Conservation (phyloP, 2,888 invertebrate genomes). For the Auanema sp. region DNA sequence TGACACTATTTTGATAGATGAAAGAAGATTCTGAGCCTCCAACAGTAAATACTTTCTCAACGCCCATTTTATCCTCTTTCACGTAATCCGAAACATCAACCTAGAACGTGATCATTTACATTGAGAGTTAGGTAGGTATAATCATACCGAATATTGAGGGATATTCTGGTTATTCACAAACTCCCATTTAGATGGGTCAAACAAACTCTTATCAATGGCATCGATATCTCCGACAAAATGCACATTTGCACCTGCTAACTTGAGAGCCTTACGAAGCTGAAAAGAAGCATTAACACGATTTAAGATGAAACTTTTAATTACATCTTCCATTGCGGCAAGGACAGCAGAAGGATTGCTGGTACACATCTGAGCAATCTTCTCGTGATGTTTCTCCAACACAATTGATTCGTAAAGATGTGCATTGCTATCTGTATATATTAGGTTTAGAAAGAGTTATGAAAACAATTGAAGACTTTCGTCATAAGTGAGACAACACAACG, state of each 20-base stretch:
- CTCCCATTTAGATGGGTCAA: too few species aligned
- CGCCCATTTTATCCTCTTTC: constrained; percentile 18
- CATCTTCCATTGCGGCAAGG: constrained; percentile 41
- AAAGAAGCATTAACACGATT: neutral
- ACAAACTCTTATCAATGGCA: too few species aligned
- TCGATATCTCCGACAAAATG: too few species aligned
- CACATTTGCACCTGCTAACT: too few species aligned
- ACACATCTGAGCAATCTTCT: constrained; percentile 35
- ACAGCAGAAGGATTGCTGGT: constrained; percentile 38
- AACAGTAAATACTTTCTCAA: constrained; percentile 36
- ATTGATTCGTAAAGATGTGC: constrained; percentile 45
- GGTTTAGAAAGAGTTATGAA: neutral
- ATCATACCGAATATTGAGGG: neutral
- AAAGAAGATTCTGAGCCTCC: constrained; percentile 50
- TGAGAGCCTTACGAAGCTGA: too few species aligned
- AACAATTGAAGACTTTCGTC: constrained; percentile 23
- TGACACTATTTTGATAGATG: constrained; percentile 70
- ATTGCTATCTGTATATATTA: constrained; percentile 47
- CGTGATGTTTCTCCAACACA: constrained; percentile 52
- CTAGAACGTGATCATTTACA: too few species aligned
- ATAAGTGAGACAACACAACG: constrained; percentile 33
- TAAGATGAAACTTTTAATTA: constrained; percentile 2
- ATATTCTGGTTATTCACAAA: too few species aligned
- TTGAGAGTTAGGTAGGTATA: neutral
- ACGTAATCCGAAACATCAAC: constrained; percentile 10